Evolutionary conservation across 2,113 vertebrate species (phyloP).

Genomic region (Eupsittula cactorum): DNA sequence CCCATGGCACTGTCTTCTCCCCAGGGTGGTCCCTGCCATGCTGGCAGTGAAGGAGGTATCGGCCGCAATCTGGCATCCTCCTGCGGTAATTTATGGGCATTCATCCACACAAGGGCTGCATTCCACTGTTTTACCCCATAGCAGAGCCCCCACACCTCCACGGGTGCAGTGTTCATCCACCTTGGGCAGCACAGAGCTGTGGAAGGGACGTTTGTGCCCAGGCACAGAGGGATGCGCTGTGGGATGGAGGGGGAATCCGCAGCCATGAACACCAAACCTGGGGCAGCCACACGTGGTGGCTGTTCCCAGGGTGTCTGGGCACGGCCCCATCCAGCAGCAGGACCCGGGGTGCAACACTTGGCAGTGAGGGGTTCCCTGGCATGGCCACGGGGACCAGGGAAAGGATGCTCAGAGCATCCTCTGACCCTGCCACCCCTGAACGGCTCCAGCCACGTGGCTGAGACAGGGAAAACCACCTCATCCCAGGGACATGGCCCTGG

Average conservation of each 20-base stretch:
- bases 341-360: background rate
- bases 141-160: background rate
- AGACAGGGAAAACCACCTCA: background rate
- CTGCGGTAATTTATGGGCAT: background rate
- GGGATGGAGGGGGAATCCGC: rapidly evolving
- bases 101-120: background rate
- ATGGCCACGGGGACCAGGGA: background rate
- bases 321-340: background rate
- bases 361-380: background rate
- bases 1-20: background rate
- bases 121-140: rapidly evolving
- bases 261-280: background rate
- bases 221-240: rapidly evolving
- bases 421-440: background rate
- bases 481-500: rapidly evolving
- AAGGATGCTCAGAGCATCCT: background rate
- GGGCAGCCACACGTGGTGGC: background rate
- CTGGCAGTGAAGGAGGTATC: rapidly evolving
- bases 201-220: background rate
- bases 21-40: background rate
- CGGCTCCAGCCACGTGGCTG: background rate
- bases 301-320: background rate
- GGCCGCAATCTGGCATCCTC: background rate
- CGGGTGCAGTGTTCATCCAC: background rate
- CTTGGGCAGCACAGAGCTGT: rapidly evolving